Evolutionary conservation across 2,113 vertebrate genomes (phyloP), one percentile per base, ranked within the genome.

Genomic region (Thunnus maccoyii): DNA sequence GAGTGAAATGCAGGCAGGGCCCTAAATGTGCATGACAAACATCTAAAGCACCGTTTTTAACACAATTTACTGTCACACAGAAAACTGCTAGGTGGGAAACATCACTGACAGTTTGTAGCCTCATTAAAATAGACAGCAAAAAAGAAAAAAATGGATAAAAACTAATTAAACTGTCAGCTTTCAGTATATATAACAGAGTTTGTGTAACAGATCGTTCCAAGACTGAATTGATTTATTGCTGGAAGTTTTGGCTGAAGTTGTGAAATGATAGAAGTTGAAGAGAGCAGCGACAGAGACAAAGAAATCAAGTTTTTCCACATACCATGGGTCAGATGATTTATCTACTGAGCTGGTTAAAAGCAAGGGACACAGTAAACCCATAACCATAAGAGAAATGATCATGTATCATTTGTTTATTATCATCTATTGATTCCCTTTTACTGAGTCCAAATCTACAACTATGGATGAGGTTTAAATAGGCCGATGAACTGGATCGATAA

Each of bases 241-340:
- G 9, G n/a, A 63, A 1, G 11, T 63, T 85, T 58, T 7, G 6
- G 16, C 17, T 64, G 25, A 71, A 67, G 10, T 11, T 64, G 3
- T 46, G 14, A 47, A 32, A 68, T 30, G 41, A 50, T 62, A 51
- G 56, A 58, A 51, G 9, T 36, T 9, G 1, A 15, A 74, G 54
- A 51, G 77, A 41, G 46, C 8, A 46, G 44, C 17, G 52, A 75
- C 3, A 27, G 16, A 22, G 9, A 76, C 48, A 48, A 25, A 15
- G 6, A 56, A 55, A 72, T 62, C 73, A 54, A 60, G 74, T 67
- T 63, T 67, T 52, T 74, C 69, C 16, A 67, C 69, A 79, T 89
- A 54, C 83, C 46, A 72, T 14, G 41, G 22, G 44, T 78, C 20
- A 66, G 5, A n/a, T 17, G 57, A 20, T 75, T 41, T 18, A 14